A percentile compares a stretch with the other conserved stretches of the same genome.
Conservation (phyloP, 23 tunicate species). For the Ciona savignyi region DNA sequence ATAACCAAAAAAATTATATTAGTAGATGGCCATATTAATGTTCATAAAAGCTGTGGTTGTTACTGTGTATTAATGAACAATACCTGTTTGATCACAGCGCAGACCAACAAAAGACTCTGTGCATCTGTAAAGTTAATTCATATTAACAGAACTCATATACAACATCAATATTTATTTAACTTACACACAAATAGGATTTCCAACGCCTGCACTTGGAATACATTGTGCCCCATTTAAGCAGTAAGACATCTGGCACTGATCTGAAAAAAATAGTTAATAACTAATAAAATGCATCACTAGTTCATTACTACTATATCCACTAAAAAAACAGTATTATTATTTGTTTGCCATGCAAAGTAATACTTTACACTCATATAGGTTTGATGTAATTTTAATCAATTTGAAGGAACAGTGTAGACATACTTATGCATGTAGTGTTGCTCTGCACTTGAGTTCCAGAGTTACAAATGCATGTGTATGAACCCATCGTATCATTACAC, state of each 20-base stretch:
- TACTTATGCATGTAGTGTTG: too few relatives aligned
- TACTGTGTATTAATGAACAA: too few relatives aligned
- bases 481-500: neutral
- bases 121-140: neutral
- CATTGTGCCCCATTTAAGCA: neutral
- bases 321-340: neutral
- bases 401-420: too few relatives aligned
- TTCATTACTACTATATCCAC: neutral
- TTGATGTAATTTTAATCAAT: too few relatives aligned
- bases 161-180: neutral
- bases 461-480: neutral
- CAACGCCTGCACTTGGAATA: neutral
- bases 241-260: neutral
- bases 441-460: too few relatives aligned
- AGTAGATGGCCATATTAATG: too few relatives aligned
- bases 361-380: too few relatives aligned
- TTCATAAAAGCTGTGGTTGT: too few relatives aligned
- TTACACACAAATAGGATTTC: neutral
- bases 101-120: neutral
- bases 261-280: neutral
- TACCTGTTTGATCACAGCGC: neutral
- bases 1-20: too few relatives aligned
- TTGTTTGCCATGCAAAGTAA: too few relatives aligned
- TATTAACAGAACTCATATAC: too few relatives aligned
- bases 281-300: neutral